Evolutionary conservation across 2,888 invertebrate genomes (phyloP).

Genomic region (Xestia rhomboidea): DNA sequence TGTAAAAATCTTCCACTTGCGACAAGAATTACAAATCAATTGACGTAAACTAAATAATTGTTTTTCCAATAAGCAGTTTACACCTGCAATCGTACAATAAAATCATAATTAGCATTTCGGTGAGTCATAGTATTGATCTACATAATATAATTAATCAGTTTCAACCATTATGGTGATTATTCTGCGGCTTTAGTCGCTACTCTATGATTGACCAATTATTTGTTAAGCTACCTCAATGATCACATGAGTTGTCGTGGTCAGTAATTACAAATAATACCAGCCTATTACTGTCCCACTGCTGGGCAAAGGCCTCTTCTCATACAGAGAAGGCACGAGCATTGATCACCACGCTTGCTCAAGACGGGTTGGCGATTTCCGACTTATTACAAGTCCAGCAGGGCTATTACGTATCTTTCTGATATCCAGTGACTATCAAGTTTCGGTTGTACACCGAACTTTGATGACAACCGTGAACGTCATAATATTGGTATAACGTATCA

Average conservation of each 20-base stretch:
- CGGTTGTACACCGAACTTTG: no score
- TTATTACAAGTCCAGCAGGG: no score
- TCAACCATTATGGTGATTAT: background rate
- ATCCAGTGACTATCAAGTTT: no score
- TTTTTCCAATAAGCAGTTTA: constrained; percentile 23
- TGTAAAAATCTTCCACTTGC: constrained; percentile 6
- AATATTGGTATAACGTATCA: no score
- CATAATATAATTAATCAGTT: background rate
- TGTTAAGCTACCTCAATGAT: background rate
- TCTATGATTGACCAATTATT: background rate
- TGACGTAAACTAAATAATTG: constrained; percentile 33
- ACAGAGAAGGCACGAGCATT: no score
- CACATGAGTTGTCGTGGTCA: background rate
- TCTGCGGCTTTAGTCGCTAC: background rate
- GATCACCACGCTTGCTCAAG: no score
- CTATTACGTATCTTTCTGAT: no score
- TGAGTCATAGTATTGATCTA: constrained; percentile 12
- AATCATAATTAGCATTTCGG: constrained; percentile 1
- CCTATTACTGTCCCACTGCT: no score
- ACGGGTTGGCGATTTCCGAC: no score
- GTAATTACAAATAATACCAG: no score
- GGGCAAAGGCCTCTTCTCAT: no score
- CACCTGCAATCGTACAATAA: constrained; percentile 23
- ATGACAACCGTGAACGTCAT: no score
- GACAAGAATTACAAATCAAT: background rate